Evolutionary conservation across 2,888 invertebrate genomes (phyloP), one percentile per base, ranked within the genome.

Genomic region (Hermaeophaga mercurialis): DNA sequence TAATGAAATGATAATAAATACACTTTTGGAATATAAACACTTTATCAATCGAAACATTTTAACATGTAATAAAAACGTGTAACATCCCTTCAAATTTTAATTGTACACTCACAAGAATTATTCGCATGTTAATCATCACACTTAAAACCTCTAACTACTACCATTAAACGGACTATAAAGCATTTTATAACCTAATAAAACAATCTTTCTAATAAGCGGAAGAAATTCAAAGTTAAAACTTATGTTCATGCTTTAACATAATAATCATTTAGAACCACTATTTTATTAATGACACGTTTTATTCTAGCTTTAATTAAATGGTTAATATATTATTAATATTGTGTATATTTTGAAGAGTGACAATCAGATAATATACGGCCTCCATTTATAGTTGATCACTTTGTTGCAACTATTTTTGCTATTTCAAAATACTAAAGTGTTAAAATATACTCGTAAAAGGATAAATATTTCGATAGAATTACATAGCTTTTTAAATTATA

Each of bases 121-220:
- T 43, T 43, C 11, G 43, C 24, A 43, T 43, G 43, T 43, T 43
- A 22, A 41, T 41, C 19, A 41, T 41, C 41, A 41, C 22, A 41
- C 41, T 19, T 34, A 17, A 36, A 36, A 36, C 36, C 3, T 17
- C 6, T 15, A 15, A 31, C 31, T 36, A 43, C 26, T n/a, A 31
- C 45, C 18, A 45, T 45, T 33, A 45, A 45, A 18, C 12, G 11
- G 17, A 28, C 14, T 18, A 33, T 45, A 45, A 45, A 45, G 33
- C 8, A 7, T 45, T 44, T 45, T 45, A 45, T 31, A 22, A 33
- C 33, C 45, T 31, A 45, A 45, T 45, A 45, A 45, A 45, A 45
- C 33, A 45, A 45, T 44, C 44, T 17, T 44, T 44, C 44, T 44
- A 44, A 45, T 31, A 45, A 45, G 45, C 33, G 28, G 45, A 45